Conservation (phyloP, 2,888 invertebrate species). For the Aspidiotus rigidus region DNA sequence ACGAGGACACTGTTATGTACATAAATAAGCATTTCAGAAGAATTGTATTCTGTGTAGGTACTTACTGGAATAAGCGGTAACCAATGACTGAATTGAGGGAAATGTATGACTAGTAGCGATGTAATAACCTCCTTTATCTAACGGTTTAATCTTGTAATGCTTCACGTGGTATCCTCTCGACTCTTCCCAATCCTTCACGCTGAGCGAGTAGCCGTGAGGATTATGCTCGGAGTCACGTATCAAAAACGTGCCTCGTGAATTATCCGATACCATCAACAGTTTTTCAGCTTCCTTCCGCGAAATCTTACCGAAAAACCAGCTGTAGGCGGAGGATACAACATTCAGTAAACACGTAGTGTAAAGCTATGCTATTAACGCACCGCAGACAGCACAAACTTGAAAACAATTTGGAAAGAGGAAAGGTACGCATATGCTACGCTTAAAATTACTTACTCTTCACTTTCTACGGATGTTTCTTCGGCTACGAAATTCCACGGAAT, state of each 20-base stretch:
- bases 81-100: slow-evolving; percentile 79
- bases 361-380: no score
- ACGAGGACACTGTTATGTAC: background rate
- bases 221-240: slow-evolving; percentile 95
- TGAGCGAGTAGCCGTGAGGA: slow-evolving; percentile 75
- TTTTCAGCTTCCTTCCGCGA: slow-evolving; percentile 95
- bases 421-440: background rate
- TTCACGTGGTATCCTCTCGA: slow-evolving; percentile 86
- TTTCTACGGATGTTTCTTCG: slow-evolving; percentile 87
- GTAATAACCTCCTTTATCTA: slow-evolving; percentile 91
- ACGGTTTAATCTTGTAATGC: slow-evolving; percentile 94
- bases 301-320: slow-evolving; percentile 98
- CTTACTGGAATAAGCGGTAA: slow-evolving; percentile 91
- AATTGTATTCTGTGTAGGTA: slow-evolving; percentile 40
- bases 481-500: slow-evolving; percentile 98
- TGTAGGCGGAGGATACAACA: slow-evolving; percentile 43
- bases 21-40: background rate
- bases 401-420: background rate
- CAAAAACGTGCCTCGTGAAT: slow-evolving; percentile 87
- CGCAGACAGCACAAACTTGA: background rate
- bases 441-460: slow-evolving; percentile 81
- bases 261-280: slow-evolving; percentile 73
- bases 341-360: background rate
- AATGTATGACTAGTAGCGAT: slow-evolving; percentile 95
- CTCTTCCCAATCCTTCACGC: slow-evolving; percentile 90